These are phyloP conservation scores for Microplitis deprimator DNA, from an alignment of 2,888 invertebrate species.

Conservation along the genomic window DNA sequence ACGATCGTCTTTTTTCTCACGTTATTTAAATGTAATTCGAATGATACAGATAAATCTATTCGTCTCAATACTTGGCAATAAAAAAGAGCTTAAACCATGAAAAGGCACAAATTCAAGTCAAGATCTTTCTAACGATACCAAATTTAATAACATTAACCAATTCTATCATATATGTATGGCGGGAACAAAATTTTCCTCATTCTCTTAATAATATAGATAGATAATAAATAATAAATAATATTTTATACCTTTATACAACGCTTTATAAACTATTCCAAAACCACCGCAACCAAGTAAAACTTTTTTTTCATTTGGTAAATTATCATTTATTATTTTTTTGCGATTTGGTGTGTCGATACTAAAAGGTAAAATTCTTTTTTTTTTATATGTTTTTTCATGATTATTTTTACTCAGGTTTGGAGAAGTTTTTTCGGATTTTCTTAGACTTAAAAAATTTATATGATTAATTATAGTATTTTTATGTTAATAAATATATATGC, in stretches of 20 bases:
- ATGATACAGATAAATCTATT: too few relatives aligned
- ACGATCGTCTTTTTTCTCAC: too few relatives aligned
- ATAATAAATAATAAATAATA: neutral
- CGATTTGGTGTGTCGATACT: slow-evolving; percentile 67
- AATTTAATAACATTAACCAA: too few relatives aligned
- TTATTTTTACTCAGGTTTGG: slow-evolving; percentile 50
- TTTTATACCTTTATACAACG: slow-evolving; percentile 67
- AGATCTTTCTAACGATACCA: too few relatives aligned
- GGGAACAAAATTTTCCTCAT: too few relatives aligned
- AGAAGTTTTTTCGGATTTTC: slow-evolving; percentile 27
- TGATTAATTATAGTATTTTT: neutral
- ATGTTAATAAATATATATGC: neutral
- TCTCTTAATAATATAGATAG: too few relatives aligned
- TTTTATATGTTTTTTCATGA: slow-evolving; percentile 21
- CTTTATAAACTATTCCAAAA: slow-evolving; percentile 71
- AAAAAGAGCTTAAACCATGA: too few relatives aligned
- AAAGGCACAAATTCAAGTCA: too few relatives aligned
- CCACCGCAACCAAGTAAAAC: slow-evolving; percentile 68
- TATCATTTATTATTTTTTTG: slow-evolving; percentile 60
- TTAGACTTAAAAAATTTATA: slow-evolving; percentile 52
- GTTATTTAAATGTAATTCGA: too few relatives aligned
- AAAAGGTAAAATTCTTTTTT: slow-evolving; percentile 54
- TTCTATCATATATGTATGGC: too few relatives aligned
- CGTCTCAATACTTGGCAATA: too few relatives aligned
- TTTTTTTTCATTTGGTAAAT: slow-evolving; percentile 54